A percentile compares a stretch with the other conserved stretches of the same genome.
Evolutionary conservation across 2,797 vertebrate species (phyloP).

Genomic region (Sebastes matsubarae): DNA sequence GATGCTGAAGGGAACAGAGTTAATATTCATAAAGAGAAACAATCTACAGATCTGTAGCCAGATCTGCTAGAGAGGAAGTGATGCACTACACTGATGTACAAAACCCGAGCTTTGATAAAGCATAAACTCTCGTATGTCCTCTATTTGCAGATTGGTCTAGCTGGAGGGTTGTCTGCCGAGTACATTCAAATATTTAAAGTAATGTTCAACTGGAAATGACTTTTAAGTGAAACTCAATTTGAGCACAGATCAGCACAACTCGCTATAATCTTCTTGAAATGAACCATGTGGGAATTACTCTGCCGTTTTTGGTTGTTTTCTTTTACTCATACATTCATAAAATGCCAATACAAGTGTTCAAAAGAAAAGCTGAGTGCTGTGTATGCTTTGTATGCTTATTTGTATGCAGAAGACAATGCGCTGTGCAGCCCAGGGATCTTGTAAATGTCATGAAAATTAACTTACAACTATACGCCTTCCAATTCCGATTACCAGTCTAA

Average conservation of each 20-base stretch:
- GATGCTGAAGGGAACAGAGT: not conserved
- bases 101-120: not conserved
- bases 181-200: constrained; percentile 30
- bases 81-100: not conserved
- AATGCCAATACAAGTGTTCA: constrained; percentile 17
- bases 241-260: constrained; percentile 11
- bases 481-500: constrained; percentile 48
- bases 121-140: not conserved
- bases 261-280: constrained; percentile 16
- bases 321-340: constrained; percentile 12
- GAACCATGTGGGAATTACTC: not conserved
- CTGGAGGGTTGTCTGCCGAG: constrained; percentile 22
- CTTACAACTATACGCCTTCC: constrained; percentile 24
- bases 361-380: not conserved
- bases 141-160: constrained; percentile 28
- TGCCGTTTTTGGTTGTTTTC: not conserved
- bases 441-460: constrained; percentile 62
- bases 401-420: constrained; percentile 31
- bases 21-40: constrained; percentile 12
- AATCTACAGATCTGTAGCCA: not conserved
- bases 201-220: constrained; percentile 28
- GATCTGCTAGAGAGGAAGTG: not conserved
- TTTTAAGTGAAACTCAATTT: constrained; percentile 23
- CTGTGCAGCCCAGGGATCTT: constrained; percentile 12
- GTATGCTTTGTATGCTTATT: constrained; percentile 21